phyloP scores from a whole-genome alignment of 2,797 vertebrate genomes.

The Anguilla pacifica region DNA sequence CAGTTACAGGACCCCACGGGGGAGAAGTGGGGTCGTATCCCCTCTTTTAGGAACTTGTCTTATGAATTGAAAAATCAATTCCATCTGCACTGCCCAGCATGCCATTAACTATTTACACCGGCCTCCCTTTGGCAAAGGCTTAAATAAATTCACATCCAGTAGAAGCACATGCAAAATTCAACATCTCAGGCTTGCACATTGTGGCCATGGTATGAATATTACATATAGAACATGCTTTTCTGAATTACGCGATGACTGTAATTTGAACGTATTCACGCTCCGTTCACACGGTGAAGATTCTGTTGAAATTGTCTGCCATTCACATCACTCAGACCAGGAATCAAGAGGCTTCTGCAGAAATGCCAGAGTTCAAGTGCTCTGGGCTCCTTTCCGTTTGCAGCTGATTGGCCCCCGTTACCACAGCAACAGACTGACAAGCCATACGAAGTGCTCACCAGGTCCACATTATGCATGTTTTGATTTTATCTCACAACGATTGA shows the following conservation, averaged over 20 bases:
- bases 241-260: constrained; percentile 9
- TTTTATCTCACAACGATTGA: not conserved
- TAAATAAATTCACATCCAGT: constrained; percentile 15
- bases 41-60: not conserved
- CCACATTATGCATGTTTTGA: constrained; percentile 1
- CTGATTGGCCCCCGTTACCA: constrained; percentile 27
- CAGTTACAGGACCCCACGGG: not conserved
- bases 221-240: not conserved
- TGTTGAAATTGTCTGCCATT: constrained; percentile 16
- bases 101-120: not conserved
- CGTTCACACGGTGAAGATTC: not conserved
- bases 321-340: constrained; percentile 22
- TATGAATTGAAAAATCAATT: constrained; percentile 15
- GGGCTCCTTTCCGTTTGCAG: not conserved
- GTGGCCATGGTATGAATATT: constrained; percentile 11
- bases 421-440: constrained; percentile 13
- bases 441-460: not conserved
- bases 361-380: constrained; percentile 22
- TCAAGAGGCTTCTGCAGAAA: constrained; percentile 14
- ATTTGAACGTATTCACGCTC: constrained; percentile 10
- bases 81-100: not conserved
- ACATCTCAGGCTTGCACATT: not conserved
- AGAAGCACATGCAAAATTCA: constrained; percentile 12
- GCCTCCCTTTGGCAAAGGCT: not conserved
- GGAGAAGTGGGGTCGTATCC: not conserved